Base-by-base conservation (phyloP, 1,140 invertebrate species). In the Tetranychus urticae region DNA sequence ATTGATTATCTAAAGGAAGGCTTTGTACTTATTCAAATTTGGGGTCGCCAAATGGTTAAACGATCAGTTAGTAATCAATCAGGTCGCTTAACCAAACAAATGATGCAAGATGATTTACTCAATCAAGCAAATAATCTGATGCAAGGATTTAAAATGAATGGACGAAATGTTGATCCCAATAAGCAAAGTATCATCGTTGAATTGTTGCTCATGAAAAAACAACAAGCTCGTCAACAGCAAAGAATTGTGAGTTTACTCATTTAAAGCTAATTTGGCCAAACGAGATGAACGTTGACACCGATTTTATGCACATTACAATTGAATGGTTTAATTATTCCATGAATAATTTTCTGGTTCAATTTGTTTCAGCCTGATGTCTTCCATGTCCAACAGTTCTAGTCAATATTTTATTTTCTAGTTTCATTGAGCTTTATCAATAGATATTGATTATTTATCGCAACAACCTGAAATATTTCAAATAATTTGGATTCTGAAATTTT, bases 1-100 rank as follows among this genome's bases (percentile, higher is more conserved):
- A 65, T 78, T 2, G 71, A 77, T 31, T 78, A 78, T 65, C 67
- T 80, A 34, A 69, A 72, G 60, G 72, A 74, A 46, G 73, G 73
- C 8, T 73, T 70, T 39, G 64, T 80, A 14, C 72, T 72, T 62
- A 69, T 80, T 35, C 73, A 74, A 62, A 70, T 80, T 10, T 76
- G 73, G 74, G 78, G 77, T 1, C 73, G 74, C 60, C 76, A 79
- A 67, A 68, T 72, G 34, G 66, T 71, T 35, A 58, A 56, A 52
- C 47, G 13, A 65, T 71, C 14, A 67, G 37, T 5, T 8, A 60
- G 47, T 37, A 60, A 60, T n/a, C 39, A 52, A 60, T 60, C 46
- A 36, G 46, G 47, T 1, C 65, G 68, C 48, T 66, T 67, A 8
- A 72, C 71, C 0, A 70, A 69, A 63, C 66, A 74, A 58, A 69